Base-by-base conservation (phyloP, 2,797 vertebrate species). In the Molossus molossus region DNA sequence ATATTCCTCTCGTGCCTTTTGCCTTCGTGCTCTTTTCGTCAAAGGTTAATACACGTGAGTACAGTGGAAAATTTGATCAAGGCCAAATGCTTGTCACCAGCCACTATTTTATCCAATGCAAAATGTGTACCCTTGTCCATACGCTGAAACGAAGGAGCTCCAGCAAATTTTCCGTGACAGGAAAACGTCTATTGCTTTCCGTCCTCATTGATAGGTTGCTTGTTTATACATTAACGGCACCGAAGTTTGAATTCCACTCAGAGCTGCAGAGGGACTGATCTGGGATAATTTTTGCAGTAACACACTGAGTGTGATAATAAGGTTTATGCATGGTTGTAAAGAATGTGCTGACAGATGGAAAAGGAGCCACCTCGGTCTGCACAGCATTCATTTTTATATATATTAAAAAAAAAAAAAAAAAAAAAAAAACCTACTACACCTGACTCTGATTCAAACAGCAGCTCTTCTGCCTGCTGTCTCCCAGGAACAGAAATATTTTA, bases 311-410 rank as follows among this genome's bases (percentile, higher is more conserved):
- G 97, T 98, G 97, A 98, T 98, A 98, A 98, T 98, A 98, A 97
- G 97, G 93, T 98, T 98, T 98, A 98, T 98, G 97, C 97, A 95
- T 76, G 96, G 97, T 98, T 98, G 98, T 98, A 98, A 98, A 98
- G 97, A 98, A 98, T 97, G 96, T 98, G 98, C 98, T 98, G 98
- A 98, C 98, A 98, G 97, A 98, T 98, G 97, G 97, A 98, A 98
- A 98, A 98, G 97, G 93, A 98, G 95, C 95, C 96, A 96, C 14
- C n/a, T 6, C 85, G 85, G 96, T 98, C 97, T 98, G 98, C 94
- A 96, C 60, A 76, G 72, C 29, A 18, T 96, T 98, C 96, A 91
- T 96, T 97, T 98, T 97, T 98, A 96, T 98, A 98, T 97, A 92
- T 87, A 92, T 97, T 73, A 0, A 45, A 91, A 95, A 75, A 87